Evolutionary conservation across 2,888 invertebrate species (phyloP), one percentile per base, ranked within the genome.

Genomic region (Esperia sulphurella): DNA sequence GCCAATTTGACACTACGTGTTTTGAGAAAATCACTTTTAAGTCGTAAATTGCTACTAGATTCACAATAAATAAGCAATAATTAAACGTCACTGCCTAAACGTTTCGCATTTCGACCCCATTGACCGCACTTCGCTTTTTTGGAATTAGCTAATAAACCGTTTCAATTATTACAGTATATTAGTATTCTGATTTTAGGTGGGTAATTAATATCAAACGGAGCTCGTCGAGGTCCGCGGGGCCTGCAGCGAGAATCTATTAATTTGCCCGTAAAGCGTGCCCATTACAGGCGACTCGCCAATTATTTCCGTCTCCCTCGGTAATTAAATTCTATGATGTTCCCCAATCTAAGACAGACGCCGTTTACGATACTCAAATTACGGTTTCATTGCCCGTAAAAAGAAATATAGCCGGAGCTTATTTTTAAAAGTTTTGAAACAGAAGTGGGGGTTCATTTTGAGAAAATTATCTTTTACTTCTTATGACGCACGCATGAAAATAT

Each of bases 271-370:
- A 86, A 87, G 69, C 70, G 75, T 62, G 67, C 71, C 78, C 79
- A 75, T 84, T 82, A 79, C 75, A 74, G 77, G 68, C 81, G 77
- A 83, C 68, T 82, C 81, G 79, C 83, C 84, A 85, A 85, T 88
- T 83, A 86, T 84, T 82, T 71, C 75, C 68, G 71, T 73, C 83
- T 74, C 84, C 83, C 80, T 69, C 68, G 65, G 79, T 82, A 86
- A 88, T 87, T 86, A 87, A 88, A 87, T 79, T 83, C 79, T 79
- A 80, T 83, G 83, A 79, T 81, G 79, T 79, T 80, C 83, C 65
- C 83, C 82, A 79, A 81, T 84, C 79, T 82, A 79, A 86, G 84
- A 79, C 83, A 79, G 82, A 71, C 83, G 68, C 69, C 82, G 69
- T 83, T 86, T 82, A 83, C 79, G 85, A 83, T 84, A 81, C 77